Conservation (phyloP, 2,113 vertebrate genomes). For the Coptodon bakossiorum region DNA sequence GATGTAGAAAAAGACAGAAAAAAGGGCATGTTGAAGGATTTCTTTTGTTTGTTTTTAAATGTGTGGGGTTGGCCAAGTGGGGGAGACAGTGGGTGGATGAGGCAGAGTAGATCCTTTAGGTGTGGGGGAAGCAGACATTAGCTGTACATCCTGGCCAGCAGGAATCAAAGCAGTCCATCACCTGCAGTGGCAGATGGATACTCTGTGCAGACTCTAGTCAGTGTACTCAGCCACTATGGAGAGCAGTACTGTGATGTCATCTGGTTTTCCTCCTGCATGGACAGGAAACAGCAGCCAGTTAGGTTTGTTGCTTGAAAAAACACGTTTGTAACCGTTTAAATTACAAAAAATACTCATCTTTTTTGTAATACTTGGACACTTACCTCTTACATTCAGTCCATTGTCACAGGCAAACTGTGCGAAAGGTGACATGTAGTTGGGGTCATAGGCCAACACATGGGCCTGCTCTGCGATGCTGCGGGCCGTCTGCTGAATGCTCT, state of each 20-base stretch:
- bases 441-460: constrained; percentile 94
- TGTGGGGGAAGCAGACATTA: constrained; percentile 34
- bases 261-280: constrained; percentile 90
- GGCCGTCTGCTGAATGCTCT: constrained; percentile 94
- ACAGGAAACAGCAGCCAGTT: neutral
- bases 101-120: neutral
- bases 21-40: neutral
- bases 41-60: neutral
- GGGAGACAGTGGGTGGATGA: neutral
- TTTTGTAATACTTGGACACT: neutral
- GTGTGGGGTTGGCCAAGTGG: neutral
- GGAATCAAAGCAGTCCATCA: constrained; percentile 67
- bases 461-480: constrained; percentile 96
- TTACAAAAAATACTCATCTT: neutral
- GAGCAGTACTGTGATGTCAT: constrained; percentile 97
- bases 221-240: constrained; percentile 98
- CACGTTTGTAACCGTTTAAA: fast-evolving
- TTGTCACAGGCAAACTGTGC: constrained; percentile 98
- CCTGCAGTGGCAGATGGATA: constrained; percentile 8
- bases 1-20: neutral
- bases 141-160: constrained; percentile 84
- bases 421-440: constrained; percentile 99
- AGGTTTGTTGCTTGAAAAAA: neutral
- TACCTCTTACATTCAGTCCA: constrained; percentile 95
- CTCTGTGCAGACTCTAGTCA: constrained; percentile 71